Base-by-base conservation (phyloP, 2,113 vertebrate species). In the Ranitomeya variabilis region DNA sequence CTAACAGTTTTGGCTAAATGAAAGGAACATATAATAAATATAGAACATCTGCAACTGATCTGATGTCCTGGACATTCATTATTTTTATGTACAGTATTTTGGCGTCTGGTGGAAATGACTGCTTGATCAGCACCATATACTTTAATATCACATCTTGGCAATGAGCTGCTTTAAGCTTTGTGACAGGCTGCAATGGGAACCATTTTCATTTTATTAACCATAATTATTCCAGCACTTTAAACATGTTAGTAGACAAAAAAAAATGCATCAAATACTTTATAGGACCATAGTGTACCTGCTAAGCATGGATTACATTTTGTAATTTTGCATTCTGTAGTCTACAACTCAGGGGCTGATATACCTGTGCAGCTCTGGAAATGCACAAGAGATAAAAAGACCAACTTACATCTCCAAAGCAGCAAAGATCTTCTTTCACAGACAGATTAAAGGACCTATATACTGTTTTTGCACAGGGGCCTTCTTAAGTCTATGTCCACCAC, bases 71-170 rank as follows among this genome's bases (percentile, higher is more conserved):
- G 81, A 45, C 81, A 83, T 83, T 67, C 62, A 66, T 83, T 66
- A 83, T 83, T 83, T 83, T 66, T 83, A 83, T 83, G 81, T 51
- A 83, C 60, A 83, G 60, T 83, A 64, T 83, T 19, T 67, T 83
- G 81, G 81, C 81, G 60, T 83, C 81, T 67, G 19, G 81, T 83
- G 12, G 60, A 83, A 83, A 67, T 19, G 62, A 66, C 81, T 83
- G 81, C 81, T 37, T 83, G 31, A 62, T 66, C 60, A 83, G 60
- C 60, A 83, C 62, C 81, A 83, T 83, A 83, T 83, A 83, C 59
- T 83, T 83, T 67, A 83, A 83, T 67, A 83, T 83, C 60, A 51
- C 37, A 66, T 83, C 60, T 83, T 83, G 81, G 81, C 81, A 83
- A 52, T 4, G 9, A 52, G 45, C 37, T 52, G 37, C 73, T 52